phyloP scores from a whole-genome alignment of 2,113 vertebrate species.

The Crotalus helleri region DNA sequence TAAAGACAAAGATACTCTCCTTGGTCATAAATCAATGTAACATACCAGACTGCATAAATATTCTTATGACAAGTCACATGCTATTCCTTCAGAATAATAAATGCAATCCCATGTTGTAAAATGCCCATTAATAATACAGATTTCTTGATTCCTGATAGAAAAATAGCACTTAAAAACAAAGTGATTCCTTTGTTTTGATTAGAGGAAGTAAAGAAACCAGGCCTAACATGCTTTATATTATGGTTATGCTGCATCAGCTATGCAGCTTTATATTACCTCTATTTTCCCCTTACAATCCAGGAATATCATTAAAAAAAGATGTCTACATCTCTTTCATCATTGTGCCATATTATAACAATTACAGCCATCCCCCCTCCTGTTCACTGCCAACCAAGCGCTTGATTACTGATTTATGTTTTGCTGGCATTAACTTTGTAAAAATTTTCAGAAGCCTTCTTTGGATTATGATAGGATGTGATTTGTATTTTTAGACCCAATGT shows the following conservation, averaged over 20 bases:
- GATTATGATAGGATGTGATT: slow-evolving; percentile 25
- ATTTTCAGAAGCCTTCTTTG: slow-evolving; percentile 33
- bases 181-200: slow-evolving; percentile 54
- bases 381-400: slow-evolving; percentile 32
- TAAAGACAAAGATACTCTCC: not conserved
- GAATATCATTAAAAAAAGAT: slow-evolving; percentile 49
- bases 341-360: slow-evolving; percentile 48
- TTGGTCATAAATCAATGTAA: slow-evolving; percentile 2
- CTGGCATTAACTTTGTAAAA: slow-evolving; percentile 36
- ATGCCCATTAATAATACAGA: slow-evolving; percentile 41
- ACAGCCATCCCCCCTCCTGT: slow-evolving; percentile 35
- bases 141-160: slow-evolving; percentile 23
- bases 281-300: slow-evolving; percentile 42
- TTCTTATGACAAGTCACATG: slow-evolving; percentile 17
- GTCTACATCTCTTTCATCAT: slow-evolving; percentile 46
- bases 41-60: not conserved
- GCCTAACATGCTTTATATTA: slow-evolving; percentile 30
- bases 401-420: slow-evolving; percentile 50
- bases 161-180: slow-evolving; percentile 42
- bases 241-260: slow-evolving; percentile 26
- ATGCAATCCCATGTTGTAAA: slow-evolving; percentile 25
- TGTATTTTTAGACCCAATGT: slow-evolving; percentile 8
- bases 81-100: slow-evolving; percentile 39
- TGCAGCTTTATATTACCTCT: slow-evolving; percentile 40
- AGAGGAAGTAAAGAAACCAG: slow-evolving; percentile 23